Percentiles rank a stretch among this genome's conserved stretches.
phyloP scores from a whole-genome alignment of 2,113 vertebrate genomes.

The Stigmatopora argus region DNA sequence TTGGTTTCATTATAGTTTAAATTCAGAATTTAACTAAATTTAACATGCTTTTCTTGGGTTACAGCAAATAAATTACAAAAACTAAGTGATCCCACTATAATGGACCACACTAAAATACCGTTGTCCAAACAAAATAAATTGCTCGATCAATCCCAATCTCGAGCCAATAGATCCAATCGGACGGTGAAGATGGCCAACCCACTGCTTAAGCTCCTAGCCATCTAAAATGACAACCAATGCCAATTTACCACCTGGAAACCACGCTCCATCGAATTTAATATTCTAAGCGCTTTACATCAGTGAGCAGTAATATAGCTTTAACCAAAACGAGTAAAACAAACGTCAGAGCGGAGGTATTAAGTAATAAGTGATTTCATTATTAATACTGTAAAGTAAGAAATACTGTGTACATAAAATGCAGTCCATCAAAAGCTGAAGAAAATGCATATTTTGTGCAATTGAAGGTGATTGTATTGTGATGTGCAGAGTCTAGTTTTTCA shows the following conservation, averaged over 20 bases:
- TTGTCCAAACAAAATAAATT: too few relatives aligned
- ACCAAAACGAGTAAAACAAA: neutral
- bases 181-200: too few relatives aligned
- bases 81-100: too few relatives aligned
- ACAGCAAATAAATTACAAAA: too few relatives aligned
- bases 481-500: neutral
- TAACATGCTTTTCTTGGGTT: too few relatives aligned
- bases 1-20: too few relatives aligned
- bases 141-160: too few relatives aligned
- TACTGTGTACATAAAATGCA: neutral
- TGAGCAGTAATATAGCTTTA: neutral
- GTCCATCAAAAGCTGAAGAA: neutral
- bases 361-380: neutral
- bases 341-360: neutral
- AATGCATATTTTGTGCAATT: neutral
- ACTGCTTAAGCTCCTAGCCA: neutral
- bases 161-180: too few relatives aligned
- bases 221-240: neutral
- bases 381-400: neutral
- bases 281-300: neutral
- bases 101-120: too few relatives aligned
- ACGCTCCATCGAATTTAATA: neutral
- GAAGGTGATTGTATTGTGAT: neutral
- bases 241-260: neutral
- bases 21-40: too few relatives aligned